Evolutionary conservation across 1,140 invertebrate genomes (phyloP), one percentile per base, ranked within the genome.

Genomic region (Procambarus virginalis): DNA sequence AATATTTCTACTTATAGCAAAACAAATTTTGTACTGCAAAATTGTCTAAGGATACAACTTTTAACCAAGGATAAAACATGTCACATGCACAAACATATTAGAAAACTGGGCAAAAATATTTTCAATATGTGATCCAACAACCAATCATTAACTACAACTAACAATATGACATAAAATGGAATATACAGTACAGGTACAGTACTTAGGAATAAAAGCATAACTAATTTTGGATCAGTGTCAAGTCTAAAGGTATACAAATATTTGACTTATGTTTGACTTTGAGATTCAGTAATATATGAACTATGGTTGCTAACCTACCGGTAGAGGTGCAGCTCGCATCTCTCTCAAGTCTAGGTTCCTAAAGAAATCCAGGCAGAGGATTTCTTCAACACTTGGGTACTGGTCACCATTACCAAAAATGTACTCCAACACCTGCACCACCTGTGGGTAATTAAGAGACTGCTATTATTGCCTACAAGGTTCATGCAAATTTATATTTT

Each of bases 291-390:
- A 34, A 34, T 58, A 34, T 55, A 3, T 3, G 46, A 34, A 78
- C n/a, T 8, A 9, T 55, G 22, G 77, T 6, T 45, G 51, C 22
- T 82, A 46, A 82, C 93, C 93, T 93, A 95, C 95, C 81, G 95
- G 95, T 68, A 95, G 94, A 12, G 95, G 95, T 84, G 95, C 94
- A 64, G 95, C 94, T 93, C 97, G 95, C 95, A 98, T 96, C 94
- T 98, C 97, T 83, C 97, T 95, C 73, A 98, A 95, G 94, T 98
- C 97, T 88, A 98, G 97, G 93, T 97, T 97, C 92, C 97, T 95
- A 93, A 98, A 98, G 84, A 97, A 95, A 93, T 98, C 97, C 92
- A 96, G 96, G 75, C 97, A 94, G 75, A 97, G 94, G 92, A 98
- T 94, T 93, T 98, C 97, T 93, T 97, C 96, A 17, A 98, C 94